Conservation (phyloP, 1,140 invertebrate species). For the Meloidogyne exigua region DNA sequence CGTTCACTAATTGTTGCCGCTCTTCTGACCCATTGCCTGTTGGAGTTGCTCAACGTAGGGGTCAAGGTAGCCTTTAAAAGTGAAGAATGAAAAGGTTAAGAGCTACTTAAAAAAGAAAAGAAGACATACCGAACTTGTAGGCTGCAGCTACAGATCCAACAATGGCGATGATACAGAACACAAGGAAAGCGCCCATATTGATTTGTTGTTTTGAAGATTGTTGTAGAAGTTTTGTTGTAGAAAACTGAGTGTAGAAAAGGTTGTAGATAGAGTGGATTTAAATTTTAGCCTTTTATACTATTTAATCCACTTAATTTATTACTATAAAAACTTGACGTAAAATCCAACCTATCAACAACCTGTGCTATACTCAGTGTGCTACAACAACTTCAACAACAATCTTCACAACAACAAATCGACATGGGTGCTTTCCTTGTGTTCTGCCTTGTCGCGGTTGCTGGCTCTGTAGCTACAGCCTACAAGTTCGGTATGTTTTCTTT, state of each 20-base stretch:
- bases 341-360: background rate
- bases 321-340: background rate
- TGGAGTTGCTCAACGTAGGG: background rate
- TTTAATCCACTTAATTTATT: background rate
- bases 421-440: background rate
- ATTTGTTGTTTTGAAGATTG: background rate
- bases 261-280: background rate
- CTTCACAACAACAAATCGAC: constrained; percentile 1
- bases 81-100: background rate
- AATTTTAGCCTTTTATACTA: background rate
- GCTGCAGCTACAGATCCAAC: background rate
- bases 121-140: background rate
- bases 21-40: background rate
- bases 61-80: background rate
- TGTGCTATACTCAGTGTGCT: background rate
- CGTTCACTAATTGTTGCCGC: constrained; percentile 3
- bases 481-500: background rate
- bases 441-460: background rate
- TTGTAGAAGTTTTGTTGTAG: background rate
- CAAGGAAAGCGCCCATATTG: background rate
- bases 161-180: background rate
- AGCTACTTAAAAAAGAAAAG: background rate
- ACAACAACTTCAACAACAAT: constrained; percentile 9
- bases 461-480: background rate
- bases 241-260: background rate